These are phyloP conservation scores for Eupithecia exiguata DNA, from an alignment of 2,888 invertebrate genomes.

Conservation along the genomic window DNA sequence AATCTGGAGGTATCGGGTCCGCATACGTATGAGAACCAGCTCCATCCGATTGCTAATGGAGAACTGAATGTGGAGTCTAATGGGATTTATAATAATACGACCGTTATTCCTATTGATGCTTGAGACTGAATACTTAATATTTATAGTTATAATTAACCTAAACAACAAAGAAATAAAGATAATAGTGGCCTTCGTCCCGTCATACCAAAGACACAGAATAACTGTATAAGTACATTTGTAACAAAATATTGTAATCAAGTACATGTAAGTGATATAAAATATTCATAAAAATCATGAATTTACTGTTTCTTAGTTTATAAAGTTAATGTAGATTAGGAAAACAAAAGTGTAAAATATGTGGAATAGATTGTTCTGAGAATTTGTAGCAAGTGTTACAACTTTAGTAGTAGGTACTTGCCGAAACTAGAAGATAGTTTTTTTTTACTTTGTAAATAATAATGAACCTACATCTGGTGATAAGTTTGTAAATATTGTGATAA, in stretches of 20 bases:
- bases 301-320: not conserved
- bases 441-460: not conserved
- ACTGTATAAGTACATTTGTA: no score
- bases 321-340: not conserved
- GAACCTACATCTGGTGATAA: not conserved
- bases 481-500: not conserved
- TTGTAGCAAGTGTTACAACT: not conserved
- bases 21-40: slow-evolving; percentile 64
- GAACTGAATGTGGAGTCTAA: slow-evolving; percentile 57
- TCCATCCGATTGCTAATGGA: slow-evolving; percentile 66
- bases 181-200: no score
- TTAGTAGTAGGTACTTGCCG: not conserved
- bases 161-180: no score
- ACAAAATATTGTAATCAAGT: not conserved
- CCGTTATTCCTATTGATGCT: slow-evolving; percentile 44
- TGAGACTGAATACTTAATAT: slow-evolving; percentile 20
- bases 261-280: not conserved
- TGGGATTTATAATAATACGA: slow-evolving; percentile 51
- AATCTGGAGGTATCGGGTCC: slow-evolving; percentile 60
- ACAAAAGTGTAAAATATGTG: not conserved
- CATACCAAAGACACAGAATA: not conserved
- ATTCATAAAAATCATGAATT: not conserved
- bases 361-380: not conserved
- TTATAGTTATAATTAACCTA: not conserved
- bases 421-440: not conserved